phyloP scores from a whole-genome alignment of 1,140 invertebrate species.

The Euura saliciscinereae region DNA sequence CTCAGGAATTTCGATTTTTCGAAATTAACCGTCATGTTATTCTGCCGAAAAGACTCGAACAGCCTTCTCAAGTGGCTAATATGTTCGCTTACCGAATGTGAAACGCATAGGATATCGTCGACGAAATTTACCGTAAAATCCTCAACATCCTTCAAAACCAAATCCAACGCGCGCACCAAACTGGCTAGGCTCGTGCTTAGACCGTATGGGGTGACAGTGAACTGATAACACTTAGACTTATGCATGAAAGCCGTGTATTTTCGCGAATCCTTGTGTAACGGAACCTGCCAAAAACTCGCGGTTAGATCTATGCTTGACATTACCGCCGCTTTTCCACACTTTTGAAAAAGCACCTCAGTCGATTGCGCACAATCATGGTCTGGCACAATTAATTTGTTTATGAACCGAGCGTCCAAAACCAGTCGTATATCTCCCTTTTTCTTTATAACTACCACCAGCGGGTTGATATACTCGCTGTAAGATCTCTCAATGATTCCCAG shows the following conservation, averaged over 20 bases:
- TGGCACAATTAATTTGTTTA: conserved; percentile 38
- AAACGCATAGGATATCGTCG: conserved; percentile 34
- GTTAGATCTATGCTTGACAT: conserved; percentile 43
- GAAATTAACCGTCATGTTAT: conserved; percentile 35
- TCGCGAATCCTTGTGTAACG: conserved; percentile 30
- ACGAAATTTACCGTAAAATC: conserved; percentile 29
- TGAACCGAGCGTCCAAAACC: conserved; percentile 40
- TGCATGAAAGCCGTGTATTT: conserved; percentile 47
- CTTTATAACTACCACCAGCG: conserved; percentile 36
- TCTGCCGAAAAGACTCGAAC: conserved; percentile 23
- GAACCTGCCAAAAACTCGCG: conserved; percentile 49
- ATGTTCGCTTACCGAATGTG: conserved; percentile 28
- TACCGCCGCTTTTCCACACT: conserved; percentile 22
- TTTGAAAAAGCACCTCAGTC: conserved; percentile 37
- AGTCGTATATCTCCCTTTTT: conserved; percentile 36
- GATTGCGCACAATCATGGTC: conserved; percentile 38
- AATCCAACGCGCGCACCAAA: conserved; percentile 29
- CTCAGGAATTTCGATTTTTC: conserved; percentile 39
- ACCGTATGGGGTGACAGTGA: conserved; percentile 41
- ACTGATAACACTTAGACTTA: conserved; percentile 39
- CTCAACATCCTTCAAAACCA: conserved; percentile 11
- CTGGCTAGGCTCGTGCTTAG: conserved; percentile 41
- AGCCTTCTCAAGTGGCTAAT: conserved; percentile 24
- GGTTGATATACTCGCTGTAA: conserved; percentile 39
- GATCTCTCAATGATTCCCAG: conserved; percentile 34